Evolutionary conservation across 2,888 invertebrate species (phyloP), one percentile per base, ranked within the genome.

Genomic region (Ichneumon xanthorius): DNA sequence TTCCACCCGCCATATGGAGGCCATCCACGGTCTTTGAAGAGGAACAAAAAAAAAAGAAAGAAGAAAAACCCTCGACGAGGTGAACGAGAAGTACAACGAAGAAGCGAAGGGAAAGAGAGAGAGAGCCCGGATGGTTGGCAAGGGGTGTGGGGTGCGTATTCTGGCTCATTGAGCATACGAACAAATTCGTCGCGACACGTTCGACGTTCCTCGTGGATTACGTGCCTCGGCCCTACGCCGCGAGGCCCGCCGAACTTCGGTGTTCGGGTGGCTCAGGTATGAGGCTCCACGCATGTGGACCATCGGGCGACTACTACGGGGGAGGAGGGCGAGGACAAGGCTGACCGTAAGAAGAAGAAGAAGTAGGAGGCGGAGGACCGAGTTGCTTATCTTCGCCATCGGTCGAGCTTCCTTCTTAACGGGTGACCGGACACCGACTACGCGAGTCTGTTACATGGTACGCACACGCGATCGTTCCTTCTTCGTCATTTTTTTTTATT

Each of bases 371-470:
- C 61, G 75, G 80, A 70, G 87, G 89, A 87, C 87, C 89, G 70
- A 88, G 87, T 88, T 89, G 83, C 90, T 93, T 93, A 93, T 93
- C 93, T 92, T 92, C 87, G 90, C 91, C 92, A 93, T 93, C 93
- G 92, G 90, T 89, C 89, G 91, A 93, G 92, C 93, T 93, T 93
- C 93, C 92, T 92, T 92, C 93, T 93, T 93, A 93, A 93, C 93
- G 92, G 92, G 90, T 92, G 93, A 93, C 90, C 92, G 92, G 90
- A 91, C 91, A 92, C 91, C 85, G 85, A 80, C 82, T 85, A 85
- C 80, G 85, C 80, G 82, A 85, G 82, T 82, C 71, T 86, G 88
- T 88, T 89, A 89, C 73, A 67, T 53, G 71, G 68, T 75, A 48
- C 84, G 70, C 67, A 82, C 84, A 84, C 86, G 84, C 83, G 86